Evolutionary conservation across 1,140 invertebrate species (phyloP).

Genomic region (Camponotus vicinus): DNA sequence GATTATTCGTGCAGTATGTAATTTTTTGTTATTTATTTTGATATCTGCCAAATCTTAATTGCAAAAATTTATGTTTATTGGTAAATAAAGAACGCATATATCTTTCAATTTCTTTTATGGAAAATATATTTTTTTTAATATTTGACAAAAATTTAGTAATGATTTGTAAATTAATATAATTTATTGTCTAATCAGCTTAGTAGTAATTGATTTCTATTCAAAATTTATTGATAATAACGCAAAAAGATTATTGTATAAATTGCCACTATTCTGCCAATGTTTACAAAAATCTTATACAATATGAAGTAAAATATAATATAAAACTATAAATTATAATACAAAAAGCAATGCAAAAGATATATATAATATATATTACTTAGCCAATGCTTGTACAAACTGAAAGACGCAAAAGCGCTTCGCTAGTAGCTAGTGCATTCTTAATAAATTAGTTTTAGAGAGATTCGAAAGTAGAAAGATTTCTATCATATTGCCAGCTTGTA

Average conservation of each 20-base stretch:
- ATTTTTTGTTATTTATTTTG: not conserved
- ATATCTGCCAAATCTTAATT: not conserved
- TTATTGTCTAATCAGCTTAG: not conserved
- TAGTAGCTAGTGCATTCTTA: not conserved
- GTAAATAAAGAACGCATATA: not conserved
- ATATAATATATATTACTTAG: not conserved
- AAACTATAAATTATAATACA: not conserved
- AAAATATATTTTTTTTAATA: constrained; percentile 2
- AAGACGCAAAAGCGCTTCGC: not conserved
- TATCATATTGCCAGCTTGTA: not conserved
- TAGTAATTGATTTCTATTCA: not conserved
- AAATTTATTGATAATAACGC: not conserved
- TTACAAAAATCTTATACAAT: not conserved
- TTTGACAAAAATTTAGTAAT: not conserved
- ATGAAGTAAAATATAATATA: not conserved
- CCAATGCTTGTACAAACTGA: not conserved
- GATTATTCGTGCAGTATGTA: not conserved
- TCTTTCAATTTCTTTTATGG: too few relatives aligned
- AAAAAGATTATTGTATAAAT: constrained; percentile 13
- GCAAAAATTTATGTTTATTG: not conserved
- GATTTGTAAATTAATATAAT: not conserved
- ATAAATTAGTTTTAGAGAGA: constrained; percentile 7
- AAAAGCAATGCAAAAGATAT: not conserved
- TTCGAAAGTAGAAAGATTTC: constrained; percentile 26
- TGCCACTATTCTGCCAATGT: not conserved